Base-by-base conservation (phyloP, 2,888 invertebrate species). In the Brachyopa scutellaris region DNA sequence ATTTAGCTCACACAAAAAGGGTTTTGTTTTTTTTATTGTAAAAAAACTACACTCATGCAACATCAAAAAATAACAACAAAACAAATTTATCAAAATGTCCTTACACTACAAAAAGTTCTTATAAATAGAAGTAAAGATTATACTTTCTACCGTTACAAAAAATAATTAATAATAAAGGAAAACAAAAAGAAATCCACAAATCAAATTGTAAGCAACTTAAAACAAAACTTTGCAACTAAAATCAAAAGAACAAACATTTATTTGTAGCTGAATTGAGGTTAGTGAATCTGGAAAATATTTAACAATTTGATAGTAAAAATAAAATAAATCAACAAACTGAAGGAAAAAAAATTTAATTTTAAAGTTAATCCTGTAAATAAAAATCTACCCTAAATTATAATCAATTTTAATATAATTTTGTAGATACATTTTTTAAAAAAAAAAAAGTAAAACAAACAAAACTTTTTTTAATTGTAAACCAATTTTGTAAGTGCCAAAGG, bases 251-350 rank as follows among this genome's bases (percentile, higher is more conserved):
- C 29, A 36, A 15, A 40, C 13, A 45, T 26, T 42, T 42, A 36
- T 53, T 59, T 23, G 77, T 82, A 76, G 80, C 66, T 64, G 26
- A 53, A 77, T 66, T 55, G 77, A 66, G 82, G 82, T 82, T 82
- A 82, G 82, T 82, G 82, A 82, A 72, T 77, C 62, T 70, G 31
- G 19, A 49, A 17, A 47, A 61, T 19, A 23, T 11, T 8, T 9
- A 21, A 47, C 9, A 51, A 33, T 11, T 42, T 17, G 6, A 8
- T 29, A 31, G 13, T 5, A 49, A 11, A 47, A 49, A 55, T 11
- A 11, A 51, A 29, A 42, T 19, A 33, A 19, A 36, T 36, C n/a
- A 51, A 33, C 29, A 26, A 42, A 29, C n/a, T 29, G 7, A 49
- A 42, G 42, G 15, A 36, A 23, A 53, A 9, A 21, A 15, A 45